These are phyloP conservation scores for Bradysia coprophila DNA, from an alignment of 1,140 invertebrate genomes.

Conservation along the genomic window DNA sequence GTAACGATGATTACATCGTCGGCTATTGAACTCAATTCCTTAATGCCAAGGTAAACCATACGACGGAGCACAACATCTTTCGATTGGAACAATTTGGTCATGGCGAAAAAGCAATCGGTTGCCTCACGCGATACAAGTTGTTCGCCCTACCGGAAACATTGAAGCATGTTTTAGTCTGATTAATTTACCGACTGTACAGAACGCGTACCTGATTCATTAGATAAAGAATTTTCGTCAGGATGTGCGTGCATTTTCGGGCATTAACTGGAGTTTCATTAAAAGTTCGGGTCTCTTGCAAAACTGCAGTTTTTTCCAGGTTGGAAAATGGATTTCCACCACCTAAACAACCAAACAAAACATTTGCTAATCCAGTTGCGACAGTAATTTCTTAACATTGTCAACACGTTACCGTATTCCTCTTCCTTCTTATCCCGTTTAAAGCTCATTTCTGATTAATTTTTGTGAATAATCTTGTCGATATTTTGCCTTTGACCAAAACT, in stretches of 20 bases:
- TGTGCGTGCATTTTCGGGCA: constrained; percentile 87
- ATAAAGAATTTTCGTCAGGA: constrained; percentile 92
- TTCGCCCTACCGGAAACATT: constrained; percentile 77
- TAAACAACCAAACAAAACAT: constrained; percentile 4
- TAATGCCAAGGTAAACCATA: constrained; percentile 94
- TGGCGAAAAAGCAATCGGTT: constrained; percentile 97
- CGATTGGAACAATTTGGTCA: constrained; percentile 97
- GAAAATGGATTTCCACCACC: constrained; percentile 73
- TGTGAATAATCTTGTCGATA: neutral
- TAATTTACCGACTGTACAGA: constrained; percentile 4
- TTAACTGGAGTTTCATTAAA: constrained; percentile 98
- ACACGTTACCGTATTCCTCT: constrained; percentile 7
- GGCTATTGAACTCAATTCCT: constrained; percentile 84
- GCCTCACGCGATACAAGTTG: constrained; percentile 82
- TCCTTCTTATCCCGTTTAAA: constrained; percentile 5
- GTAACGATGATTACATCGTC: constrained; percentile 99
- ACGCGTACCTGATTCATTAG: constrained; percentile 61
- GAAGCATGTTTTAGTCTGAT: no score
- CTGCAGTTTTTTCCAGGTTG: constrained; percentile 88
- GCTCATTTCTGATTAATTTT: constrained; percentile 1
- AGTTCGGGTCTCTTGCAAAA: constrained; percentile 88
- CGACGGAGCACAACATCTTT: constrained; percentile 86
- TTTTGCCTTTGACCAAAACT: no score
- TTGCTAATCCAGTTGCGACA: no score
- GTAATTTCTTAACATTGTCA: no score